Percentiles rank a stretch among this genome's conserved stretches.
Evolutionary conservation across 2,113 vertebrate genomes (phyloP).

Genomic region (Chionis minor): DNA sequence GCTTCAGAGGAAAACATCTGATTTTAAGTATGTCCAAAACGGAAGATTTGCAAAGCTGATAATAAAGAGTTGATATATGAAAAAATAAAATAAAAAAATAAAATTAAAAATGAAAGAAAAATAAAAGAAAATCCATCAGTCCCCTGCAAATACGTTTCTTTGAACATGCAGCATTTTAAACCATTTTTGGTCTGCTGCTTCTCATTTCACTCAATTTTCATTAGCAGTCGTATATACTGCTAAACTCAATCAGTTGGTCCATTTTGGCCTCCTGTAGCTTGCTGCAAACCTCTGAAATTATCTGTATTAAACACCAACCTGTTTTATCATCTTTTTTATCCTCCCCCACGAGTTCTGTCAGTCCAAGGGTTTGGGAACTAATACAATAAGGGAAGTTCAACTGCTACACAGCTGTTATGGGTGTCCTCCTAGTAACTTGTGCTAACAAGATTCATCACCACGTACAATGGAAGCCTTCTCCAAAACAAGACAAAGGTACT

Average conservation of each 20-base stretch:
- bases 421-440: background rate
- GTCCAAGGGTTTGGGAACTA: background rate
- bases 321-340: background rate
- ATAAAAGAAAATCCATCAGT: background rate
- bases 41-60: background rate
- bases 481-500: conserved; percentile 44
- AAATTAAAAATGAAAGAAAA: background rate
- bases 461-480: conserved; percentile 42
- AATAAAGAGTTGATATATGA: background rate
- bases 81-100: background rate
- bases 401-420: background rate
- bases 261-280: background rate
- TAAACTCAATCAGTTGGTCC: background rate
- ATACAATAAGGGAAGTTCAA: conserved; percentile 9
- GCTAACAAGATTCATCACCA: conserved; percentile 34
- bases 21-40: background rate
- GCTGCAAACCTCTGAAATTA: background rate
- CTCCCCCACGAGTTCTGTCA: background rate
- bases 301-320: background rate
- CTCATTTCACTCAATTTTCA: background rate
- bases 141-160: background rate
- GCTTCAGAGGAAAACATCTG: background rate
- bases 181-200: background rate
- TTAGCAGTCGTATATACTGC: background rate
- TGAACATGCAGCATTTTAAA: background rate